Evolutionary conservation across 2,888 invertebrate species (phyloP), one percentile per base, ranked within the genome.

Genomic region (Aleiodes alternator): DNA sequence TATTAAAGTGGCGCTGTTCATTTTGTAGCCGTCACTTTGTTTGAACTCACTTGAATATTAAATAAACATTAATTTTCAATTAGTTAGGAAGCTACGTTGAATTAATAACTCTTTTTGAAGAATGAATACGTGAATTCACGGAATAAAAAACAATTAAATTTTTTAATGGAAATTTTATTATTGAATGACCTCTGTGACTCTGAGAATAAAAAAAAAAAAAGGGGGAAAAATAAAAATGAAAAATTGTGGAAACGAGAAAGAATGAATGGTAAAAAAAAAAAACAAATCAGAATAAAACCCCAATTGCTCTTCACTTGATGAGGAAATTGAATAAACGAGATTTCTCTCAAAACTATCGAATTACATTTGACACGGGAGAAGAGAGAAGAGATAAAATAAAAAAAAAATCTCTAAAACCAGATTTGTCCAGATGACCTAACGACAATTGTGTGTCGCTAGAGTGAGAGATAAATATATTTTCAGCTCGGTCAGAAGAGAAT

Each of bases 401-500:
- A 29, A 56, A 9, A 23, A 29, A 11, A 56, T 23, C 56, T 56
- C 34, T 64, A 48, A 64, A 64, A 64, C 64, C 16, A 64, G 64
- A 64, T 64, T 64, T 64, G 34, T 64, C 48, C 64, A 64, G 64
- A 64, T 64, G 64, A 64, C 64, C 64, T 48, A 64, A 64, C 64
- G 64, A 64, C 64, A 64, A 64, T 64, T 64, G 64, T 64, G 43
- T 43, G 64, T 64, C 64, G 64, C 23, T 48, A 11, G 64, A 64
- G 56, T 69, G 55, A 29, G 50, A 48, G 23, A 59, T 48, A 57
- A 57, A 59, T 50, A 59, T 50, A 59, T 71, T 43, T 1, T 2
- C 48, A 14, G 64, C 43, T 43, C 64, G 64, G 64, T 64, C 64
- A 64, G 48, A 48, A 55, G 73, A 72, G 78, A 79, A 79, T 79